These are phyloP conservation scores for Proales similis DNA, from an alignment of 1,140 invertebrate genomes.

Conservation along the genomic window DNA sequence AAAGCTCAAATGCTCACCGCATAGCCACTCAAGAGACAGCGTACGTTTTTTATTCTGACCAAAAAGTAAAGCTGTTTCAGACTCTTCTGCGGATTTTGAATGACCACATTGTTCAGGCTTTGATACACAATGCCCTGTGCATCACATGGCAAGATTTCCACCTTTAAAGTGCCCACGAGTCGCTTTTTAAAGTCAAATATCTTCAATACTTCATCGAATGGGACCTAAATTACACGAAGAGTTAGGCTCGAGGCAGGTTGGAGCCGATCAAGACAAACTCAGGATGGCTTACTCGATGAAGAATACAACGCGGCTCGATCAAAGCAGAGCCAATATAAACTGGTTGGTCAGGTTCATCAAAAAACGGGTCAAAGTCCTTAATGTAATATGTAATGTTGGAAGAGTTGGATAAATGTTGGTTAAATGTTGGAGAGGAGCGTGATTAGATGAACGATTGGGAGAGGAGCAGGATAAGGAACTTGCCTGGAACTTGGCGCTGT, in stretches of 20 bases:
- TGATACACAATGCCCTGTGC: slow-evolving; percentile 53
- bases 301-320: slow-evolving; percentile 57
- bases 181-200: slow-evolving; percentile 58
- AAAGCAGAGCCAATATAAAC: slow-evolving; percentile 58
- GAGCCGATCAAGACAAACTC: background rate
- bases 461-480: background rate
- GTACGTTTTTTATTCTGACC: slow-evolving; percentile 4
- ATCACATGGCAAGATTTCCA: slow-evolving; percentile 55
- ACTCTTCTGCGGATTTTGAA: slow-evolving; percentile 56
- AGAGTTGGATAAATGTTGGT: background rate
- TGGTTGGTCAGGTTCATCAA: slow-evolving; percentile 57
- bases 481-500: background rate
- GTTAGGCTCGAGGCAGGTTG: no score
- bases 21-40: slow-evolving; percentile 7
- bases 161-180: slow-evolving; percentile 43
- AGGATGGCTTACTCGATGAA: slow-evolving; percentile 48
- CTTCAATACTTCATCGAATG: slow-evolving; percentile 57
- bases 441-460: slow-evolving; percentile 8
- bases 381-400: background rate
- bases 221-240: no score
- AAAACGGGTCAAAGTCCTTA: slow-evolving; percentile 57
- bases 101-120: slow-evolving; percentile 56
- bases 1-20: background rate
- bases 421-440: background rate
- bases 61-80: slow-evolving; percentile 22